A percentile compares a stretch with the other conserved stretches of the same genome.
phyloP scores from a whole-genome alignment of 1,140 invertebrate genomes.

The Drosophila orena region DNA sequence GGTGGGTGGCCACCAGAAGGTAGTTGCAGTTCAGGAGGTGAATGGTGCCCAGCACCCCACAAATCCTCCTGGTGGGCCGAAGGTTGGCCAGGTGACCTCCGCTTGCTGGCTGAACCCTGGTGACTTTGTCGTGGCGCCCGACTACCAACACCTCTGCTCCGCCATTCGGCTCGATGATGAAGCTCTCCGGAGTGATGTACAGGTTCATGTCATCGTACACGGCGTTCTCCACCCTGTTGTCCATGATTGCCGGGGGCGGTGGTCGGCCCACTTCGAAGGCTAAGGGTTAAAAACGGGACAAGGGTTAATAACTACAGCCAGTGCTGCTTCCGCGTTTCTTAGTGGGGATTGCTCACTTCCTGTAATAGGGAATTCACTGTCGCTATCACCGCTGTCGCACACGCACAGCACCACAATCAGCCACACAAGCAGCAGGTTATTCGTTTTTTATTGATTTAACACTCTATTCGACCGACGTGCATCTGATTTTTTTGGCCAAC shows the following conservation, averaged over 20 bases:
- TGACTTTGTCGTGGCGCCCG: constrained; percentile 89
- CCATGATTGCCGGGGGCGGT: constrained; percentile 46
- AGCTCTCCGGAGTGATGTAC: constrained; percentile 90
- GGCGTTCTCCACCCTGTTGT: constrained; percentile 65
- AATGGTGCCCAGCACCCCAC: constrained; percentile 95
- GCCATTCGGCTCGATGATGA: constrained; percentile 89
- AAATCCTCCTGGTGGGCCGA: constrained; percentile 90
- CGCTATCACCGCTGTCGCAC: constrained; percentile 29
- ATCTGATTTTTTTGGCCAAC: constrained; percentile 1
- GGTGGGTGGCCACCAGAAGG: constrained; percentile 95
- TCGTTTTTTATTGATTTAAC: constrained; percentile 34
- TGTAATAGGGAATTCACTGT: constrained; percentile 7
- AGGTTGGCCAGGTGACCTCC: constrained; percentile 60
- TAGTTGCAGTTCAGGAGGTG: constrained; percentile 94
- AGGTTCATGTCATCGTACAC: constrained; percentile 88
- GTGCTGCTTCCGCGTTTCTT: constrained; percentile 20
- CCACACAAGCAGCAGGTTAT: constrained; percentile 14
- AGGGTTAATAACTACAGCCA: constrained; percentile 27
- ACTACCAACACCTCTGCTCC: constrained; percentile 89
- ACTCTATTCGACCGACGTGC: constrained; percentile 12
- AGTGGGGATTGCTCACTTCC: constrained; percentile 16
- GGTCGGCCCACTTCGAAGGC: constrained; percentile 21
- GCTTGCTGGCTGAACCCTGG: constrained; percentile 86
- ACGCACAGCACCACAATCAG: constrained; percentile 38
- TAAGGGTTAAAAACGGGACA: constrained; percentile 2